Base-by-base conservation (phyloP, 2,888 invertebrate genomes). In the Noctua janthe region DNA sequence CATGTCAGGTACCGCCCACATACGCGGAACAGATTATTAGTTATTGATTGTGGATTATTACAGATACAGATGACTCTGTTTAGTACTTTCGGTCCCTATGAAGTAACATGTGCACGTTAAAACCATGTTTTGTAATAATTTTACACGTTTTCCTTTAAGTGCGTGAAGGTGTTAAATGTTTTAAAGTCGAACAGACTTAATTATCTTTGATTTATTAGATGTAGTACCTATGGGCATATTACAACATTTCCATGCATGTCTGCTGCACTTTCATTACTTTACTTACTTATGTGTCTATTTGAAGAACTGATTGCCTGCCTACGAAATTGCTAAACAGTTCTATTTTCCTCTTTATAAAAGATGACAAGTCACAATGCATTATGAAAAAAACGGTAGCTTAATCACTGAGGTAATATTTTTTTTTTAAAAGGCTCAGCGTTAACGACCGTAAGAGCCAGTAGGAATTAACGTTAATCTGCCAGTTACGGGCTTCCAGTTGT, bases 41-140 rank as follows among this genome's bases (percentile, higher is more conserved):
- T 94, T 93, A 95, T 94, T 94, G 94, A 94, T 95, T 91, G 91
- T 88, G 90, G 91, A 91, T 92, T 92, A 92, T 92, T 91, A 91
- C 88, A 88, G 81, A 90, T 90, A 90, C 86, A 84, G 83, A 90
- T 90, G 87, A 81, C 87, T 85, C 72, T 81, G 88, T 88, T 90
- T 85, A 88, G 88, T 88, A 88, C 84, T 90, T 90, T 89, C 82
- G 88, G 89, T 70, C 56, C 80, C 77, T 81, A 77, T 90, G 84
- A 81, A 89, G 82, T 87, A 90, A 90, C 80, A 76, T 76, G 76
- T 80, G 70, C 51, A 75, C 71, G 69, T 80, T 81, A 80, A 78
- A 70, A 79, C 74, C 47, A 39, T 56, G 80, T 90, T 87, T 87
- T 81, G 89, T 85, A 83, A 87, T 82, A 71, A 64, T 62, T 81